These are phyloP conservation scores for Malurus leucopterus DNA, from an alignment of 2,797 vertebrate species.

Conservation along the genomic window DNA sequence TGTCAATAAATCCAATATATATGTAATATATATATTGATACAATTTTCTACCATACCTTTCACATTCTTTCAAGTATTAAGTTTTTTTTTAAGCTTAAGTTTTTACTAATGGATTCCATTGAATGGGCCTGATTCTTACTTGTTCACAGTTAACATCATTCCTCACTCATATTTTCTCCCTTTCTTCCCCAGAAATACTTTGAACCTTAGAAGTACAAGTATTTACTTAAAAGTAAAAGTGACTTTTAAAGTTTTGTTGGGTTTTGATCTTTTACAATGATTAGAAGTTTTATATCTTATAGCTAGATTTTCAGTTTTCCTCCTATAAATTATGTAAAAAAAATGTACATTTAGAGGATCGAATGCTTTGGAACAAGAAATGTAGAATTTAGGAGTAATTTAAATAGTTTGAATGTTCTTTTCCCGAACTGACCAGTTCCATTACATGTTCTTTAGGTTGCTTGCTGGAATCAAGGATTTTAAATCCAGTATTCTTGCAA, in stretches of 20 bases:
- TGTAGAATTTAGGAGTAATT: background rate
- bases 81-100: background rate
- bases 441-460: background rate
- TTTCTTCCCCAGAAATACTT: background rate
- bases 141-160: background rate
- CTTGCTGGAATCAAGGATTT: background rate
- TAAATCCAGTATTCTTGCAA: background rate
- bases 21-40: background rate
- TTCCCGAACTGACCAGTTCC: background rate
- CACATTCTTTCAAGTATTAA: background rate
- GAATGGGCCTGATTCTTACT: background rate
- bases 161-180: background rate
- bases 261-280: background rate
- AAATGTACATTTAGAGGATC: background rate
- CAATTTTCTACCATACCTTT: background rate
- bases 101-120: background rate
- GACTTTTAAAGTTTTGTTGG: background rate
- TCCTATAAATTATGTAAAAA: background rate
- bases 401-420: background rate
- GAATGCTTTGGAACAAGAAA: background rate
- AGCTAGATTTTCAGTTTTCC: background rate
- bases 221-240: background rate
- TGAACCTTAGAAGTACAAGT: background rate
- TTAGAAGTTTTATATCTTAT: background rate
- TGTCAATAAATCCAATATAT: background rate